phyloP scores from a whole-genome alignment of 2,888 invertebrate genomes.

The Biston stratarius region DNA sequence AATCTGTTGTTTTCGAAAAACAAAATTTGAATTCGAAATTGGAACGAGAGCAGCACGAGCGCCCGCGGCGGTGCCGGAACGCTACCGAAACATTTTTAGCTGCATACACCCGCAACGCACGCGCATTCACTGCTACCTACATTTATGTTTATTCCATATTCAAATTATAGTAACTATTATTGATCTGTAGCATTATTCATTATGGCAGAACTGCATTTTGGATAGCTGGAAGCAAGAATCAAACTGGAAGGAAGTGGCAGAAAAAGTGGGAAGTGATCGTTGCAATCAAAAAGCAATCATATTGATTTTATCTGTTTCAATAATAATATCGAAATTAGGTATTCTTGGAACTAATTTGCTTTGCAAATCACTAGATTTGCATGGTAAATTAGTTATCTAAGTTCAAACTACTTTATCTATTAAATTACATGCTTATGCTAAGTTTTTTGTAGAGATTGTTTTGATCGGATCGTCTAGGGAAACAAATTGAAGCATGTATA shows the following conservation, averaged over 20 bases:
- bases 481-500: too few relatives aligned
- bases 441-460: too few relatives aligned
- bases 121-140: slow-evolving; percentile 40
- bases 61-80: slow-evolving; percentile 65
- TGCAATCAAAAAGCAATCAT: slow-evolving; percentile 9
- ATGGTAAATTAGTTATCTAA: too few relatives aligned
- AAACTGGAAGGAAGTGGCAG: slow-evolving; percentile 41
- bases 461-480: too few relatives aligned
- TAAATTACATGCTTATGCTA: too few relatives aligned
- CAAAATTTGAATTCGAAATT: slow-evolving; percentile 82
- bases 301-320: neutral
- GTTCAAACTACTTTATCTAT: too few relatives aligned
- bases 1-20: slow-evolving; percentile 62
- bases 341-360: neutral
- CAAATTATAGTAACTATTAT: neutral
- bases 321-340: neutral
- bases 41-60: slow-evolving; percentile 80
- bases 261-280: slow-evolving; percentile 35
- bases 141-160: neutral
- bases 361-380: too few relatives aligned
- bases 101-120: slow-evolving; percentile 54
- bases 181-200: slow-evolving; percentile 31
- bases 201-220: slow-evolving; percentile 6
- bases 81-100: slow-evolving; percentile 65
- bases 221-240: slow-evolving; percentile 41